Evolutionary conservation across 2,888 invertebrate species (phyloP).

Genomic region (Arge pagana): DNA sequence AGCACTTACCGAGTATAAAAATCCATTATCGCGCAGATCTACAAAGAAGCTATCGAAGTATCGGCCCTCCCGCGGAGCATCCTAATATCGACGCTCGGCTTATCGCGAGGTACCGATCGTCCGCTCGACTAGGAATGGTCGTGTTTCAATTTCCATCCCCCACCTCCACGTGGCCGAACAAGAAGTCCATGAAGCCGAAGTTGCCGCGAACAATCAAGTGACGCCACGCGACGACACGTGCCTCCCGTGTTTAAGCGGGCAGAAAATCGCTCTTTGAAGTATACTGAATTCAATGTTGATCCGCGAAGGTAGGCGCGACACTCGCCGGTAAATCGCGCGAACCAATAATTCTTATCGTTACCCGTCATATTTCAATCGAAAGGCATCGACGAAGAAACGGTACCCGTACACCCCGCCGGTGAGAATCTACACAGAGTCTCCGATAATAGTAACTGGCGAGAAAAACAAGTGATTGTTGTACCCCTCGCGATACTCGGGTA

Average conservation of each 20-base stretch:
- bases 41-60: background rate
- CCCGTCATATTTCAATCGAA: too few species aligned
- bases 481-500: too few species aligned
- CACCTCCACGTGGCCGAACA: constrained; percentile 19
- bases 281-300: constrained; percentile 15
- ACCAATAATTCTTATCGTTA: too few species aligned
- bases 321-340: background rate
- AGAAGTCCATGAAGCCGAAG: constrained; percentile 12
- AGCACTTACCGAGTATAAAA: too few species aligned
- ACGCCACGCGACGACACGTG: constrained; percentile 41
- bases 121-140: background rate
- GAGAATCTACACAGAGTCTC: too few species aligned
- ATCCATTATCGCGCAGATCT: too few species aligned
- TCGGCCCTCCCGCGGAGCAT: constrained; percentile 7
- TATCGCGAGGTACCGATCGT: background rate
- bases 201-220: constrained; percentile 34
- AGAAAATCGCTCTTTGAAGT: constrained; percentile 52
- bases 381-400: too few species aligned
- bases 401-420: constrained; percentile 11
- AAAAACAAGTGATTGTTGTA: too few species aligned
- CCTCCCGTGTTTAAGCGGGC: constrained; percentile 40
- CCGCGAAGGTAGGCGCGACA: constrained; percentile 19
- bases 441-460: too few species aligned
- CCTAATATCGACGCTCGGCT: background rate
- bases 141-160: constrained; percentile 16